A percentile compares a stretch with the other conserved stretches of the same genome.
Conservation (phyloP, 2,797 vertebrate genomes). For the Pampus argenteus region DNA sequence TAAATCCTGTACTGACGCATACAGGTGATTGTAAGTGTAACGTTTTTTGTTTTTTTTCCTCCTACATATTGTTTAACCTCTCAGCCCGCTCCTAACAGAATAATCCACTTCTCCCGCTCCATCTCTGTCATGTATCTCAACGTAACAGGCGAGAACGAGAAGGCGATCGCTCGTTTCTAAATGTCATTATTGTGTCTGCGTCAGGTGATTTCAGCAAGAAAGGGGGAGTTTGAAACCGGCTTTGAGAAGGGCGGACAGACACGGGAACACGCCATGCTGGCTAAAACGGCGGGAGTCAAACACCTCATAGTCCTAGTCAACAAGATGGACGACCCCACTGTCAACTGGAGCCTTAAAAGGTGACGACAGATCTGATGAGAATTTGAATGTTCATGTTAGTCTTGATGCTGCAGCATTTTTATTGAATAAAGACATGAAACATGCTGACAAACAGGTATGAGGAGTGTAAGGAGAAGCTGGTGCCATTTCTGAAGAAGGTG, state of each 20-base stretch:
- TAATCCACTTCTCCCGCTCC: too few relatives aligned
- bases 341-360: constrained; percentile 99
- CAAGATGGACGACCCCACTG: constrained; percentile 99
- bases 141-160: background rate
- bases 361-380: constrained; percentile 51
- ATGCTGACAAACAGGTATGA: too few relatives aligned
- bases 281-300: constrained; percentile 98
- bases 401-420: too few relatives aligned
- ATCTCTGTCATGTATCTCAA: background rate
- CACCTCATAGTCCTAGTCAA: constrained; percentile 98
- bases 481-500: constrained; percentile 99
- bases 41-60: too few relatives aligned
- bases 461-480: constrained; percentile 99
- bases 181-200: background rate
- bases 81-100: background rate
- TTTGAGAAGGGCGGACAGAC: constrained; percentile 99
- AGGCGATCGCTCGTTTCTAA: too few relatives aligned
- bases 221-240: constrained; percentile 99
- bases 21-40: background rate
- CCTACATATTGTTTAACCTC: background rate
- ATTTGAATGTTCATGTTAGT: background rate
- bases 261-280: constrained; percentile 98
- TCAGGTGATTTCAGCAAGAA: constrained; percentile 97
- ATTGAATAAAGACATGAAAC: too few relatives aligned
- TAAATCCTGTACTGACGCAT: background rate